phyloP scores from a whole-genome alignment of 2,113 vertebrate species.

The Actenoides hombroni region DNA sequence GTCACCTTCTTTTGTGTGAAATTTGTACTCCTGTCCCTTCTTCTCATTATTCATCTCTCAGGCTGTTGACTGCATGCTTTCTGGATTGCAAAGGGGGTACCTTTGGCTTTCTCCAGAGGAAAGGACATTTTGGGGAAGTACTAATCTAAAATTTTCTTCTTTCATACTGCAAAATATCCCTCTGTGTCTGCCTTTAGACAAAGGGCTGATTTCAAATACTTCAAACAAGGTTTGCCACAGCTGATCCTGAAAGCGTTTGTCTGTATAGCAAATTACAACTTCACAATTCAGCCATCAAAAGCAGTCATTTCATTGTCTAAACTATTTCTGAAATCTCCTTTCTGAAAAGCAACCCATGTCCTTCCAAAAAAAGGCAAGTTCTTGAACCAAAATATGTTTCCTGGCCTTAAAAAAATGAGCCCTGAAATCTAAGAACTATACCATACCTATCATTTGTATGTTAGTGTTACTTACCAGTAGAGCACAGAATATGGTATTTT shows the following conservation, averaged over 20 bases:
- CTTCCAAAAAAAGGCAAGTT: neutral
- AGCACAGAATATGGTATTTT: neutral
- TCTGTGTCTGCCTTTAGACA: neutral
- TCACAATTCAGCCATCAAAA: neutral
- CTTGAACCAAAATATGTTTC: neutral
- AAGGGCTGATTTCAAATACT: neutral
- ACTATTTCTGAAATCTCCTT: neutral
- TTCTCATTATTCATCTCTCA: neutral
- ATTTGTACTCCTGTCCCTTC: neutral
- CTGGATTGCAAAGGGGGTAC: neutral
- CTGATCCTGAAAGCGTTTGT: neutral
- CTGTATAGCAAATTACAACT: neutral
- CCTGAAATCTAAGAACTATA: neutral
- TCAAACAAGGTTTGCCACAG: neutral
- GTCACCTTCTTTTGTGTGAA: neutral
- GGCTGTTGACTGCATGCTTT: accelerated
- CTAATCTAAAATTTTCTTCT: neutral
- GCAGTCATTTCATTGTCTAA: neutral
- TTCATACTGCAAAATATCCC: neutral
- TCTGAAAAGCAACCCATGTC: neutral
- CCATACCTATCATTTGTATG: no score
- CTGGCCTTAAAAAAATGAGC: neutral
- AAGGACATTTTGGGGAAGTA: neutral
- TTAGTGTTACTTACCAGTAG: neutral
- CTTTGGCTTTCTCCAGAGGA: neutral